These are phyloP conservation scores for Calliphora vicina DNA, from an alignment of 1,140 invertebrate genomes.

Conservation along the genomic window DNA sequence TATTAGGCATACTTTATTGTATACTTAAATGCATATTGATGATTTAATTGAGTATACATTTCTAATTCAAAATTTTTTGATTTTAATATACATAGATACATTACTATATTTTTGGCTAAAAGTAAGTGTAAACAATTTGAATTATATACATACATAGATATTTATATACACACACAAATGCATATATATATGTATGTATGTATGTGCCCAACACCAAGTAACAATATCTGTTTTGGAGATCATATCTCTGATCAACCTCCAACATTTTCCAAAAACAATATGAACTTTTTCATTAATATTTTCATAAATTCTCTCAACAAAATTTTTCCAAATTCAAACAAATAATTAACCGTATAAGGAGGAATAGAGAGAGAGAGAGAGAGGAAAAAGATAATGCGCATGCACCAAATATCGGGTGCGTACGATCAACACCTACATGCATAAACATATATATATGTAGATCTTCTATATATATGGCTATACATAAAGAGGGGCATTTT, in stretches of 20 bases:
- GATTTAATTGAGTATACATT: too few species aligned
- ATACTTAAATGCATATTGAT: too few species aligned
- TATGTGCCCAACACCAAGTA: neutral
- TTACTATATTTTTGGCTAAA: neutral
- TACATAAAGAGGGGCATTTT: neutral
- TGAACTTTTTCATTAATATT: too few species aligned
- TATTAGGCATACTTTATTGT: too few species aligned
- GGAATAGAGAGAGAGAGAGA: neutral
- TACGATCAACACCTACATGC: neutral
- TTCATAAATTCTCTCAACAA: neutral
- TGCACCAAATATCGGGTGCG: neutral
- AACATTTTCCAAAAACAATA: too few species aligned
- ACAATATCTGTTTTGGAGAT: neutral
- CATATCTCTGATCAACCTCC: too few species aligned
- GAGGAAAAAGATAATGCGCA: neutral
- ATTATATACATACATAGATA: neutral
- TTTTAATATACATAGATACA: too few species aligned
- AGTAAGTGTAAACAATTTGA: neutral
- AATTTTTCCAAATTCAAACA: neutral
- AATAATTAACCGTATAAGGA: neutral
- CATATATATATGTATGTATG: neutral
- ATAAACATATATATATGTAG: neutral
- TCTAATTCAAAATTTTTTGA: neutral
- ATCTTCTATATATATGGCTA: neutral
- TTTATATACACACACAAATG: neutral